Percentiles rank a stretch among this genome's conserved stretches.
Conservation (phyloP, 1,140 invertebrate genomes). For the Brachionus angularis region DNA sequence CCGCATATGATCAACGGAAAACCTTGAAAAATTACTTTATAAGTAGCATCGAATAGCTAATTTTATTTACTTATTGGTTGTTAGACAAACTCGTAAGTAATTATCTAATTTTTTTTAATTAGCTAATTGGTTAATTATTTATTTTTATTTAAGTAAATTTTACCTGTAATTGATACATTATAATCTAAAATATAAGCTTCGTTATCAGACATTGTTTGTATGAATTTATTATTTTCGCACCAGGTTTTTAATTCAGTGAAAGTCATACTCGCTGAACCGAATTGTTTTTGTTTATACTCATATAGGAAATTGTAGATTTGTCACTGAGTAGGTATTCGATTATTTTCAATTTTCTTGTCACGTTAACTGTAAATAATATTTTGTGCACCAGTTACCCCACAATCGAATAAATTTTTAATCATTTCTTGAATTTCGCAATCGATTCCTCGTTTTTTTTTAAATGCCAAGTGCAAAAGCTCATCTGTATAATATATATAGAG, state of each 20-base stretch:
- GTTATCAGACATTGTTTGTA: background rate
- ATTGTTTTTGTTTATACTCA: constrained; percentile 2
- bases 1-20: background rate
- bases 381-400: background rate
- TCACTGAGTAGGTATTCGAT: background rate
- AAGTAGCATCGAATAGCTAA: background rate
- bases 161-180: constrained; percentile 30
- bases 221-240: constrained; percentile 19
- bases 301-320: constrained; percentile 23
- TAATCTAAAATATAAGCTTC: constrained; percentile 20
- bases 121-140: background rate
- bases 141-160: no score
- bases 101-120: constrained; percentile 13
- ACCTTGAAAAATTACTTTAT: constrained; percentile 30
- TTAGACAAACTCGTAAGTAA: background rate
- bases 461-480: background rate
- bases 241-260: constrained; percentile 17
- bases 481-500: no score
- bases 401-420: background rate
- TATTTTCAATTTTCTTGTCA: background rate
- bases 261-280: constrained; percentile 4
- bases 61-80: constrained; percentile 1
- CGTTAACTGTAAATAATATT: constrained; percentile 9
- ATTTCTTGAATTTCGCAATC: background rate
- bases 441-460: constrained; percentile 4